Percentiles rank a stretch among this genome's conserved stretches.
phyloP scores from a whole-genome alignment of 1,140 invertebrate species.

The Pseudomyrmex flavicornis region DNA sequence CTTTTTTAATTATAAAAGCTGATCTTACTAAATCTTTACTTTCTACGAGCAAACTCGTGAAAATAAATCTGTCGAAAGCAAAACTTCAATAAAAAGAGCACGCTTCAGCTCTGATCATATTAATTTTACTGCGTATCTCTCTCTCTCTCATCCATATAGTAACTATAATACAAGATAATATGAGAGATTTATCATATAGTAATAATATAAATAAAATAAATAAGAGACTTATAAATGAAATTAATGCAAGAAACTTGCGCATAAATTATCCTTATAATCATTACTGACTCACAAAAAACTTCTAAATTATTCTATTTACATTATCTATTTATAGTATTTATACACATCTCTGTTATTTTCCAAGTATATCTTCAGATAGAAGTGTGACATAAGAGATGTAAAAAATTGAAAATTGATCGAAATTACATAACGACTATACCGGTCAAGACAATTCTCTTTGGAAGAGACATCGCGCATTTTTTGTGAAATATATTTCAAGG shows the following conservation, averaged over 20 bases:
- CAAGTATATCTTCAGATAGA: neutral
- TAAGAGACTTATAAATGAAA: too few species aligned
- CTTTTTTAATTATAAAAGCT: too few species aligned
- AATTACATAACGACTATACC: neutral
- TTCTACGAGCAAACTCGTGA: neutral
- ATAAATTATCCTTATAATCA: too few species aligned
- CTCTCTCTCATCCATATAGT: too few species aligned
- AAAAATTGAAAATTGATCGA: neutral
- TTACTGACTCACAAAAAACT: neutral
- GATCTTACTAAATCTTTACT: too few species aligned
- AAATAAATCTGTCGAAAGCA: constrained; percentile 1
- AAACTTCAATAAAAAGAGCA: constrained; percentile 3
- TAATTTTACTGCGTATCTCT: too few species aligned
- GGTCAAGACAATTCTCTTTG: too few species aligned
- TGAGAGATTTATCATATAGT: too few species aligned
- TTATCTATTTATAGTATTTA: neutral
- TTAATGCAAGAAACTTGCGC: neutral
- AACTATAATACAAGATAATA: too few species aligned
- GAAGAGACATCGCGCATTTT: neutral
- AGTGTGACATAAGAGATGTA: neutral
- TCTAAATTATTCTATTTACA: too few species aligned
- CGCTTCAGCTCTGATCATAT: neutral
- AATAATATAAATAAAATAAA: too few species aligned
- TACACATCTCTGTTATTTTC: neutral
- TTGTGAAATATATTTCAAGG: neutral